Evolutionary conservation across 2,113 vertebrate genomes (phyloP).

Genomic region (Lipophrys pholis): DNA sequence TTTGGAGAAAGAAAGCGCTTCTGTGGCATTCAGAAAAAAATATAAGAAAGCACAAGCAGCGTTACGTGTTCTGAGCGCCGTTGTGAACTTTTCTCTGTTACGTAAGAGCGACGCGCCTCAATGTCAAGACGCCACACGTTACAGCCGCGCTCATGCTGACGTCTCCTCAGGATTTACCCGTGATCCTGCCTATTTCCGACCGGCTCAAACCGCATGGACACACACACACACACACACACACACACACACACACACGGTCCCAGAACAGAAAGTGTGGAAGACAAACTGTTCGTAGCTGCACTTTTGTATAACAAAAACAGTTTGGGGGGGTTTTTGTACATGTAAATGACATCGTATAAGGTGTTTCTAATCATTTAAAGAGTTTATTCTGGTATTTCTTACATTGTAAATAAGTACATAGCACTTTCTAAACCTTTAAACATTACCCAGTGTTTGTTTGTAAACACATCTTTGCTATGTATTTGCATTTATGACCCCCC

Average conservation of each 20-base stretch:
- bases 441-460: slow-evolving; percentile 20
- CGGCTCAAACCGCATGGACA: slow-evolving; percentile 43
- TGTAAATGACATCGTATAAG: neutral
- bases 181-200: slow-evolving; percentile 70
- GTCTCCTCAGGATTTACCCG: slow-evolving; percentile 71
- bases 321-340: slow-evolving; percentile 60
- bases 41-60: neutral
- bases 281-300: slow-evolving; percentile 33
- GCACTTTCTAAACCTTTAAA: slow-evolving; percentile 7
- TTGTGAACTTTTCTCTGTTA: slow-evolving; percentile 4
- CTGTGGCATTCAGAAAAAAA: neutral
- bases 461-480: neutral
- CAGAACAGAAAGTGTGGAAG: neutral
- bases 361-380: slow-evolving; percentile 8
- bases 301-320: slow-evolving; percentile 52
- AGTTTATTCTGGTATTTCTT: slow-evolving; percentile 22
- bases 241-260: slow-evolving; percentile 15
- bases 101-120: slow-evolving; percentile 16
- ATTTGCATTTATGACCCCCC: neutral
- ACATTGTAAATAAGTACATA: slow-evolving; percentile 35
- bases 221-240: slow-evolving; percentile 17
- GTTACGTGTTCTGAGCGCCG: neutral
- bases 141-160: slow-evolving; percentile 33
- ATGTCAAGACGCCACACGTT: slow-evolving; percentile 23
- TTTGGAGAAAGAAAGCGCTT: slow-evolving; percentile 40